Base-by-base conservation (phyloP, 2,797 vertebrate genomes). In the Gallinago stenura region DNA sequence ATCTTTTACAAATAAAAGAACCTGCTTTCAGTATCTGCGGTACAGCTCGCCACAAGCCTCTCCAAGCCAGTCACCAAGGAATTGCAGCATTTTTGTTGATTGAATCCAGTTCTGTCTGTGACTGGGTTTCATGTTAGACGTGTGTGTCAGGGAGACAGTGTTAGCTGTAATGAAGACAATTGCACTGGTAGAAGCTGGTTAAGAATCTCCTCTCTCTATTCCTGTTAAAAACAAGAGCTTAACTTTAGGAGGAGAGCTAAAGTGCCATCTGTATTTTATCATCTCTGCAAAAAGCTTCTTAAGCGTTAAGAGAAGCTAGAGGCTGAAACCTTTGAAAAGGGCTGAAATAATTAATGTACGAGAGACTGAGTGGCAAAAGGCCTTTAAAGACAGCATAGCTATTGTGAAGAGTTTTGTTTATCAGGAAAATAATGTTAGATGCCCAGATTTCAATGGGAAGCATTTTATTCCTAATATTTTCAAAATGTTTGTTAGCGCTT, bases 1-100 rank as follows among this genome's bases (percentile, higher is more conserved):
- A 4, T 41, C 39, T 84, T 93, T 53, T n/a, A 17, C 13, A 80
- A 90, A 62, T 35, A 31, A 20, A 78, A 83, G 51, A 61, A 37
- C 17, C 33, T 66, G 30, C 45, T 33, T 54, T 69, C 35, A 15
- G 58, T 66, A 4, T 56, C 31, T 51, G 0, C 0, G 0, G 53
- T 12, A 5, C 33, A 41, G 33, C 2, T 0, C 13, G 0, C 26
- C 60, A 12, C 53, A 83, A 61, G 51, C 56, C 26, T 21, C 45
- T 69, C 76, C 69, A 25, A 3, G 21, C 21, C 51, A n/a, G 46
- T 24, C 48, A 37, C 73, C 58, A 4, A 84, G 82, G 82, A 87
- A 62, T 19, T 69, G 51, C 31, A 41, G 58, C 2, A 0, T 79
- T 69, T 69, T 33, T 78, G 41, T 15, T 50, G 75, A 30, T 41